phyloP scores from a whole-genome alignment of 2,113 vertebrate genomes.

The Carassius carassius region DNA sequence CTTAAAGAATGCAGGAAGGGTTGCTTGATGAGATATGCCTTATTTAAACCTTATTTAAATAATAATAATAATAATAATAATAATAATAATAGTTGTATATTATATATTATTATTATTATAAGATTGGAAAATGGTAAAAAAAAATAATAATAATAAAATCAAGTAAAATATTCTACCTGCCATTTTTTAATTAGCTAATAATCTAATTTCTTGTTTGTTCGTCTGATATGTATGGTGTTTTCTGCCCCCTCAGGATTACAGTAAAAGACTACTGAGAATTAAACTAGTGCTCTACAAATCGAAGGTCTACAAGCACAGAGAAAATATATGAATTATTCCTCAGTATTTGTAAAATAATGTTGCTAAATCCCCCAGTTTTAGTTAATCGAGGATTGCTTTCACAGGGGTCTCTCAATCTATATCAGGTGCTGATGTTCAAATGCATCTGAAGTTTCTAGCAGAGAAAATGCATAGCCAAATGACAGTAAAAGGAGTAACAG shows the following conservation, averaged over 20 bases:
- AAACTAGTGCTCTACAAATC: neutral
- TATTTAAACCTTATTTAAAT: too few relatives aligned
- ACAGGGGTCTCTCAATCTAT: neutral
- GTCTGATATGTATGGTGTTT: neutral
- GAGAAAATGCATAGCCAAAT: neutral
- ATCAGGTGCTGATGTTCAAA: conserved; percentile 20
- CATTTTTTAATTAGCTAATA: conserved; percentile 4
- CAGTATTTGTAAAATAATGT: conserved; percentile 41
- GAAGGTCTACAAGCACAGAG: conserved; percentile 15
- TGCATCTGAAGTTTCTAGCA: neutral
- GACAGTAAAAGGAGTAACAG: neutral
- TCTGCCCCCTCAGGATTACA: conserved; percentile 17
- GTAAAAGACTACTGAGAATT: conserved; percentile 1
- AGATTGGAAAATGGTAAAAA: neutral
- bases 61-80: too few relatives aligned
- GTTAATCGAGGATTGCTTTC: conserved; percentile 38
- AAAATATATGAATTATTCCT: conserved; percentile 38
- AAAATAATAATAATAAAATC: neutral
- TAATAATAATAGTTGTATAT: neutral
- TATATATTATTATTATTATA: too few relatives aligned
- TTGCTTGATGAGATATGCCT: conserved; percentile 10
- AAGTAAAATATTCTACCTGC: neutral
- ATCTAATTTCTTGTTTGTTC: conserved; percentile 10
- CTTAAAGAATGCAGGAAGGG: neutral
- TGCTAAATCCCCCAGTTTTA: conserved; percentile 29